Base-by-base conservation (phyloP, 2,888 invertebrate genomes). In the Drosophila incognita region DNA sequence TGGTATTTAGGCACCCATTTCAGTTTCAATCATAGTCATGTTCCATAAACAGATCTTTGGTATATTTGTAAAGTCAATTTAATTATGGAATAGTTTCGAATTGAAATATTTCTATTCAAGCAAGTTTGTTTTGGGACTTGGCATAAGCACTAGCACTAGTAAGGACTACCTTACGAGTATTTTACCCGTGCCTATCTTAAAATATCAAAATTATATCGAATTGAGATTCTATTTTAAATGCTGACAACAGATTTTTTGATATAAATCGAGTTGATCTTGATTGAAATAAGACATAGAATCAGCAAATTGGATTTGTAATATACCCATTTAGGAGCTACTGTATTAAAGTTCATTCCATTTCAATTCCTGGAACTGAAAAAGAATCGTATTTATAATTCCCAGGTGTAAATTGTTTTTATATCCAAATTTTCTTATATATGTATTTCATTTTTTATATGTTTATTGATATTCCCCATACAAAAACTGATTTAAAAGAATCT, bases 361-460 rank as follows among this genome's bases (percentile, higher is more conserved):
- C 1, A 46, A 7, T 21, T 21, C 6, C 21, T 42, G 3, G 7
- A 21, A 0, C 42, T 21, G 13, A 13, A 42, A 21, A 21, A 13
- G 0, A 13, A 42, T 42, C 6, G 21, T 11, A 5, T 6, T 42
- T n/a, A 11, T 11, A 42, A 5, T 11, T 40, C n/a, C n/a, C 18
- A n/a, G n/a, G 3, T n/a, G 0, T n/a, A n/a, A 38, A 5, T 0
- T 0, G 38, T 10, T 40, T 40, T 11, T 40, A 11, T n/a, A 42
- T 42, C 5, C n/a, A 42, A n/a, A 46, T 46, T 21, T 4, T 2
- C 13, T 21, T 21, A 13, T 15, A 21, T 21, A 36, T 36, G 7
- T 2, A 15, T 11, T 0, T 33, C 0, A 2, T 21, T 13, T 18
- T 8, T 18, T 7, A 6, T 3, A 13, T 21, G 0, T 42, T 0